These are phyloP conservation scores for Entomobrya proxima DNA, from an alignment of 2,888 invertebrate genomes.

Conservation along the genomic window DNA sequence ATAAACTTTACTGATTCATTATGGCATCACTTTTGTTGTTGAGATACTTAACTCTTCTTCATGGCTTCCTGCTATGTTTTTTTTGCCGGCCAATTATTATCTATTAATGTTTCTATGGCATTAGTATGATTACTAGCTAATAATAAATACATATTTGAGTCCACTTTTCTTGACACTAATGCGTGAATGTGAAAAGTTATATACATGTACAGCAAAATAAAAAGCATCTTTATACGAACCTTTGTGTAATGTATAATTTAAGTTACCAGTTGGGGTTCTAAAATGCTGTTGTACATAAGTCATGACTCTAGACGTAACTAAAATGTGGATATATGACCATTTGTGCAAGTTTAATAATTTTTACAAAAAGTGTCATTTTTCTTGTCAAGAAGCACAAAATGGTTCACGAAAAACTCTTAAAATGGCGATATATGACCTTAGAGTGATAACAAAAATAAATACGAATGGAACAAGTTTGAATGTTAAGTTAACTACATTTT, in stretches of 20 bases:
- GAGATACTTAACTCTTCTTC: too few species aligned
- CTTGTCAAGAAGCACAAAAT: constrained; percentile 24
- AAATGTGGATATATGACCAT: background rate
- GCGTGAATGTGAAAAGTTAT: constrained; percentile 18
- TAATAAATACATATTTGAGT: constrained; percentile 4
- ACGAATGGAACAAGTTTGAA: constrained; percentile 60
- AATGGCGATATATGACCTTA: constrained; percentile 49
- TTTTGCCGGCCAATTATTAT: too few species aligned
- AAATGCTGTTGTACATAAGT: background rate
- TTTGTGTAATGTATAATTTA: background rate
- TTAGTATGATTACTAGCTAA: too few species aligned
- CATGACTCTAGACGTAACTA: constrained; percentile 11
- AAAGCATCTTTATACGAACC: background rate
- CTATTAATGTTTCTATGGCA: too few species aligned
- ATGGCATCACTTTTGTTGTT: too few species aligned
- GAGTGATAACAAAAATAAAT: constrained; percentile 57
- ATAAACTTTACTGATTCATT: too few species aligned
- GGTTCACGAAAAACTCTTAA: constrained; percentile 25
- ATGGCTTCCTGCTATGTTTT: too few species aligned
- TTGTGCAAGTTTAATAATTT: constrained; percentile 7
- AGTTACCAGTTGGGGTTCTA: background rate
- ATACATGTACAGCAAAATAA: background rate
- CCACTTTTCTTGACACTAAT: constrained; percentile 17
- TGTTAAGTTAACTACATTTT: constrained; percentile 47
- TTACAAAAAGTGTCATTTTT: constrained; percentile 33